A percentile compares a stretch with the other conserved stretches of the same genome.
Evolutionary conservation across 2,888 invertebrate species (phyloP).

Genomic region (Trissoscelio sp.): DNA sequence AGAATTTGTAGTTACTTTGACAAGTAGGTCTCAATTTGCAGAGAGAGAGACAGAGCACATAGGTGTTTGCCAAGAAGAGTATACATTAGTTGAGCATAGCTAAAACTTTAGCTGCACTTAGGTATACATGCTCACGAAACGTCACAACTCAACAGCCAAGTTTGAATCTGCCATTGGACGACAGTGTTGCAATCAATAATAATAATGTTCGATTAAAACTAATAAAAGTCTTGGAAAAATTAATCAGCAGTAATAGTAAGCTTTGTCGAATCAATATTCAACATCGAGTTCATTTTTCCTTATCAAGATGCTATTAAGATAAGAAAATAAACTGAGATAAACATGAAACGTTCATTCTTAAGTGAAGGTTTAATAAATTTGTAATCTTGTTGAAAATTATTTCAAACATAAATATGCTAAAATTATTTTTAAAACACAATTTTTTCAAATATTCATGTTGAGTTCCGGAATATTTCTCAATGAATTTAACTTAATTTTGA

Average conservation of each 20-base stretch:
- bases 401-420: no score
- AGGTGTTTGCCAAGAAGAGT: conserved; percentile 76
- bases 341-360: neutral
- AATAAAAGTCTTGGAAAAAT: neutral
- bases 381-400: neutral
- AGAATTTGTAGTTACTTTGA: conserved; percentile 62
- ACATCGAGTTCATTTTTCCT: neutral
- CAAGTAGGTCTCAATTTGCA: conserved; percentile 62
- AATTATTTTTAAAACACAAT: no score
- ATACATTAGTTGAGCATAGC: conserved; percentile 71
- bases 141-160: conserved; percentile 51
- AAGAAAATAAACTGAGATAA: conserved; percentile 5
- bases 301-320: conserved; percentile 12
- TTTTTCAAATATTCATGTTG: no score
- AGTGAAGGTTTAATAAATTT: neutral
- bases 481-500: no score
- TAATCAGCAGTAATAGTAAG: neutral
- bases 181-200: conserved; percentile 48
- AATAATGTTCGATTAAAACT: conserved; percentile 22
- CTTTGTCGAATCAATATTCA: neutral
- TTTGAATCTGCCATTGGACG: conserved; percentile 49
- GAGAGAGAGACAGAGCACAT: conserved; percentile 35
- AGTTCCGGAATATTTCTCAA: no score
- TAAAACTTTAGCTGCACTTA: conserved; percentile 53
- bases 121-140: conserved; percentile 56